A percentile compares a stretch with the other conserved stretches of the same genome.
These are phyloP conservation scores for Gymnoscopelus microlampas DNA, from an alignment of 2,797 vertebrate genomes.

Conservation along the genomic window DNA sequence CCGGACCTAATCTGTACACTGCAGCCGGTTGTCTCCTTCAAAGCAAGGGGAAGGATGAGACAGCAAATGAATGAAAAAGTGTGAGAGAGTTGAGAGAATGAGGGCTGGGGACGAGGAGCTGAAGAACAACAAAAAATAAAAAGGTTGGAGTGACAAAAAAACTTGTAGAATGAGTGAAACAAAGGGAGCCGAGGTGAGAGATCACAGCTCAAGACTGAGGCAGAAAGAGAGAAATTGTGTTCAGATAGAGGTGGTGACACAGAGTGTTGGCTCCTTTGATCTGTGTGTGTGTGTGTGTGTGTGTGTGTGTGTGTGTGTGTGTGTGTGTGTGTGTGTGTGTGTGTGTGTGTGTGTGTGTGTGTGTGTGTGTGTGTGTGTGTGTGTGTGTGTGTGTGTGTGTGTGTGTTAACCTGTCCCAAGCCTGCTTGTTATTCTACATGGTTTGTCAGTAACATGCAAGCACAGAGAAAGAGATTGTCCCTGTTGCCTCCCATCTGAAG, in stretches of 20 bases:
- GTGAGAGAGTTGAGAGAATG: background rate
- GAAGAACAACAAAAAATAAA: slow-evolving; percentile 16
- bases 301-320: too few relatives aligned
- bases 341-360: too few relatives aligned
- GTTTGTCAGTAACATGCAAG: slow-evolving; percentile 18
- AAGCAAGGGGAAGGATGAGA: slow-evolving; percentile 6
- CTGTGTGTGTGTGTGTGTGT: too few relatives aligned
- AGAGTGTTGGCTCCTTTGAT: background rate
- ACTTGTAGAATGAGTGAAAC: background rate
- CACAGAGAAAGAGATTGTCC: slow-evolving; percentile 17
- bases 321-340: too few relatives aligned
- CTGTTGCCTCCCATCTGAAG: slow-evolving; percentile 35
- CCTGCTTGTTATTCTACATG: slow-evolving; percentile 35
- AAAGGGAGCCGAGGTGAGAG: background rate
- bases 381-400: slow-evolving; percentile 1
- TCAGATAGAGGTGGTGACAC: background rate
- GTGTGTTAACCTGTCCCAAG: slow-evolving; percentile 17
- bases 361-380: background rate
- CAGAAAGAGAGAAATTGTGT: background rate
- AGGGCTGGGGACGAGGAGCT: slow-evolving; percentile 16
- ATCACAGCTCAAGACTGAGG: background rate
- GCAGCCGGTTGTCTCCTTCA: slow-evolving; percentile 28
- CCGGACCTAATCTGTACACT: slow-evolving; percentile 31
- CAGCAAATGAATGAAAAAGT: background rate
- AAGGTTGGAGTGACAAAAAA: background rate